Evolutionary conservation across 1,140 invertebrate genomes (phyloP), one percentile per base, ranked within the genome.

Genomic region (Laupala kohalensis): DNA sequence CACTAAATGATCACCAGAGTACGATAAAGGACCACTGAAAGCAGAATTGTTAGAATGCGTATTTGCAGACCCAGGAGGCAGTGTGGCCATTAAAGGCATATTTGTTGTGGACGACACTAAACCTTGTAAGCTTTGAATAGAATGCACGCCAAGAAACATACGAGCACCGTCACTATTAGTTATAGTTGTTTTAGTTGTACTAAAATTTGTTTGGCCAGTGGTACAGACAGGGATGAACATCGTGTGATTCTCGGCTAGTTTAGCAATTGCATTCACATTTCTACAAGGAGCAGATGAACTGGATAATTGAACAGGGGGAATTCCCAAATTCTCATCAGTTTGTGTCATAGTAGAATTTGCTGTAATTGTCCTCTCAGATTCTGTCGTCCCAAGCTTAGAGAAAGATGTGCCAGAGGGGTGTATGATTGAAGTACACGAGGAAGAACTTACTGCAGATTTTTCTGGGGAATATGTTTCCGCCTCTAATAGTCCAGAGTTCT

Each of bases 1-100:
- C 6, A 70, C 69, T 5, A 70, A 29, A n/a, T 70, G 69, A 23
- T 70, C 69, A 5, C 69, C 69, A 15, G 62, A 6, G 29, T 70
- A 62, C 5, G 67, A n/a, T 25, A 68, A 28, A 19, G 37, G 37
- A 19, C 9, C 9, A 68, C 25, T 27, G 25, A 29, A 28, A 29
- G 9, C 19, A 13, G 37, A 53, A 53, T 19, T 53, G 19, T 53
- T 53, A 19, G 37, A 53, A 53, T 9, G 37, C 19, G 37, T 19
- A 53, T 53, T 53, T 53, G 37, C 9, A 13, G 37, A 53, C 19
- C 9, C 37, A 13, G 37, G 37, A 53, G 37, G 37, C 9, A 53
- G 37, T 4, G 67, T 68, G 67, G 67, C 37, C 26, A 68, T 28
- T 28, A 68, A n/a, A 25, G 67, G 67, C 25, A 68, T 19, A n/a